Conservation (phyloP, 23 tunicate species). For the Clavelina lepadiformis region DNA sequence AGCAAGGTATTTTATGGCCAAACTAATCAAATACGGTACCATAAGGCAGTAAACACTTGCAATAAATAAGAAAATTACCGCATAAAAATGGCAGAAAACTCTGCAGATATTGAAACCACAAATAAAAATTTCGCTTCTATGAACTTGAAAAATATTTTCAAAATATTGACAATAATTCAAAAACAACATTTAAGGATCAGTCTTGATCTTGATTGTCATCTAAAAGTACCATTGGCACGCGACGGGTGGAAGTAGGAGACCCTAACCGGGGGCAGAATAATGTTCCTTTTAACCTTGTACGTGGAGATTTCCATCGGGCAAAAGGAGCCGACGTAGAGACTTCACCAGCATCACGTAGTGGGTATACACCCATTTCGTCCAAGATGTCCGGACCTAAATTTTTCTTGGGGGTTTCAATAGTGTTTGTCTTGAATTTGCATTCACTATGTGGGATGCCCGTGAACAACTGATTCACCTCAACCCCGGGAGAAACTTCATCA, state of each 20-base stretch:
- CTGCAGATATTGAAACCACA: too few relatives aligned
- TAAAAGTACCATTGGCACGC: conserved; percentile 13
- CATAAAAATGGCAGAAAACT: too few relatives aligned
- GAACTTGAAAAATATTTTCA: too few relatives aligned
- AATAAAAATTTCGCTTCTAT: too few relatives aligned
- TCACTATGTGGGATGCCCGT: not conserved
- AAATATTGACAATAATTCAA: too few relatives aligned
- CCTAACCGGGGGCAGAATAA: conserved; percentile 12
- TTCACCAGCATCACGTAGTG: too few relatives aligned
- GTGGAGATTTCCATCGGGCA: not conserved
- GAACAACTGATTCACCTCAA: not conserved
- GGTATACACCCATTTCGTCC: conserved; percentile 6
- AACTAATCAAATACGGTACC: too few relatives aligned
- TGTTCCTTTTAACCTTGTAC: conserved; percentile 1
- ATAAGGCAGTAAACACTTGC: too few relatives aligned
- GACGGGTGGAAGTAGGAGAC: conserved; percentile 19
- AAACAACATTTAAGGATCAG: too few relatives aligned
- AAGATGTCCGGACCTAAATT: not conserved
- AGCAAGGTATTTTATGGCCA: too few relatives aligned
- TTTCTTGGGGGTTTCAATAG: not conserved
- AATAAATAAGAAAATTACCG: too few relatives aligned
- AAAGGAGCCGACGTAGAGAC: too few relatives aligned
- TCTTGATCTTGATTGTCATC: conserved; percentile 12
- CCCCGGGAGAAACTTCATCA: not conserved
- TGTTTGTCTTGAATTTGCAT: not conserved